Base-by-base conservation (phyloP, 2,888 invertebrate species). In the Machimus atricapillus region DNA sequence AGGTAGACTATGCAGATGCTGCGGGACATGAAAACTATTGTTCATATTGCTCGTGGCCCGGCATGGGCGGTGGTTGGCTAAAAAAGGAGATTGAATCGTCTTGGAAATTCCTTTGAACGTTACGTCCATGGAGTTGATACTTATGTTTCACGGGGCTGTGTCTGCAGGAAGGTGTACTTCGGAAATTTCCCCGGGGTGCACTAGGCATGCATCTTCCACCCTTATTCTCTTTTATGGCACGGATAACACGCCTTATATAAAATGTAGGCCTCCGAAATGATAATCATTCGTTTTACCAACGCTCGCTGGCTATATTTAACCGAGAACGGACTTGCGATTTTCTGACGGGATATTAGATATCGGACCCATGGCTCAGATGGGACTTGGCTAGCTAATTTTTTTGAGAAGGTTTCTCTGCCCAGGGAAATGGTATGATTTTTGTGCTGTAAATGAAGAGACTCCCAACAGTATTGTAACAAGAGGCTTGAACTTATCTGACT, bases 101-200 rank as follows among this genome's bases (percentile, higher is more conserved):
- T 82, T 56, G 77, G 66, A 83, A 85, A 87, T 87, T 83, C 37
- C 85, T 77, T 87, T 85, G 77, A 85, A 87, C 87, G 86, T 56
- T 23, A 19, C 81, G 43, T 43, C 40, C 23, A 43, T 16, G 3
- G 56, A 74, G 82, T 86, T 46, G 46, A 87, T 85, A 79, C 82
- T 40, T 87, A 46, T 76, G 74, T 34, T 87, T 27, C 34, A 43
- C 31, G 46, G 66, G 66, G 66, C 27, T 66, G 66, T 78, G 14
- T 31, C 74, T 77, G 77, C 66, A 87, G 78, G 88, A 76, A 86
- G 86, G 86, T 87, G 87, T 88, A 88, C 88, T 88, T 83, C 83
- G 66, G 86, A 88, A 88, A 88, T 88, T 88, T 88, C 88, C 88
- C 88, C 83, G 66, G 88, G 88, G 88, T 88, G 88, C 88, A 88